Evolutionary conservation across 1,140 invertebrate genomes (phyloP).

Genomic region (Zaprionus nigranus): DNA sequence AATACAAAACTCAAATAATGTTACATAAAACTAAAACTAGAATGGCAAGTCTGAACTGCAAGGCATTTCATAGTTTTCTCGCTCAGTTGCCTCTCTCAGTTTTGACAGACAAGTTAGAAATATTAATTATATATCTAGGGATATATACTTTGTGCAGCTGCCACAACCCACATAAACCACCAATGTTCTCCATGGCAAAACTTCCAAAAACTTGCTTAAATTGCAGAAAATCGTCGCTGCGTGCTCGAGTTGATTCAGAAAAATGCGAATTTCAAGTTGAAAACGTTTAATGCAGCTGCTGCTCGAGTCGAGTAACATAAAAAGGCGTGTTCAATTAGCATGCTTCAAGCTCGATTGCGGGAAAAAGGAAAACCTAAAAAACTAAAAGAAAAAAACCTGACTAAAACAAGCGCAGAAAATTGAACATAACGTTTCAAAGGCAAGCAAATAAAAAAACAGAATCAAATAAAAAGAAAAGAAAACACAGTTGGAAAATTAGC

Average conservation of each 20-base stretch:
- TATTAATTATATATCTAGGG: background rate
- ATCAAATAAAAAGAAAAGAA: constrained; percentile 42
- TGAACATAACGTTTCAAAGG: constrained; percentile 68
- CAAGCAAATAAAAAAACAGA: constrained; percentile 49
- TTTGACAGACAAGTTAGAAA: background rate
- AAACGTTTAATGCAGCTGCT: constrained; percentile 67
- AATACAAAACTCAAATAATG: background rate
- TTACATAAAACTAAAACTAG: background rate
- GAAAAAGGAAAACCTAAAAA: constrained; percentile 40
- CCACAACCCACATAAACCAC: background rate
- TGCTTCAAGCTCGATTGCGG: constrained; percentile 62
- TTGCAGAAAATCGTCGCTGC: constrained; percentile 50
- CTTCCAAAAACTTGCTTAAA: constrained; percentile 32
- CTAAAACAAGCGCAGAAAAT: constrained; percentile 76
- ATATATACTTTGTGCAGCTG: background rate
- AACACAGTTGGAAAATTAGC: constrained; percentile 74
- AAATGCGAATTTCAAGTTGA: constrained; percentile 63
- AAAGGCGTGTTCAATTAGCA: constrained; percentile 82
- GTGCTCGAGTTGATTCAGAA: constrained; percentile 35
- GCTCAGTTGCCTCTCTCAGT: background rate
- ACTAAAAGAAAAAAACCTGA: constrained; percentile 24
- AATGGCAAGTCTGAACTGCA: background rate
- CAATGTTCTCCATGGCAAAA: background rate
- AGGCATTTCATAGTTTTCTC: background rate
- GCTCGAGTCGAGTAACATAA: constrained; percentile 58